Evolutionary conservation across 2,113 vertebrate species (phyloP), one percentile per base, ranked within the genome.

Genomic region (Ia io): DNA sequence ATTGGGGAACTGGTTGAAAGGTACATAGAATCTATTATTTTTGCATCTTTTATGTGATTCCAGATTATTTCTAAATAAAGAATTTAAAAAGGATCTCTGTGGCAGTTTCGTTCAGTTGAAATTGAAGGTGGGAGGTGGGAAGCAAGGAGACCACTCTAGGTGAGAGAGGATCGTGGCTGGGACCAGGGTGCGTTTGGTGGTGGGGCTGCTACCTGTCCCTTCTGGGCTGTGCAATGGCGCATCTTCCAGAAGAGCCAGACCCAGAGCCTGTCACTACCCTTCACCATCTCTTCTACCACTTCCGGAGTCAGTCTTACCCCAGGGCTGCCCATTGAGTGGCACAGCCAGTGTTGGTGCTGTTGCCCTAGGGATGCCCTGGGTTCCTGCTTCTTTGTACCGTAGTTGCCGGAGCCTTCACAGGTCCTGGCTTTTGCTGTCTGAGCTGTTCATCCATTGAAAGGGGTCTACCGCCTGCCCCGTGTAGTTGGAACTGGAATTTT

Each of bases 31-130:
- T 73, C 10, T 23, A 49, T 88, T 65, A 32, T 42, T 88, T 92
- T 51, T 94, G 59, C 51, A n/a, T 67, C 32, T 90, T 94, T 69
- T 7, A 71, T 56, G 8, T 82, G 69, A 85, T 51, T 53, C 67
- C 85, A 17, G 70, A n/a, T 42, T 47, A 65, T 79, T 87, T 61
- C 69, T 88, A 40, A 47, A 77, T 88, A 40, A 47, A 83, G 53
- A 42, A 0, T 86, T 70, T 76, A 25, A 10, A 35, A 93, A 22
- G 42, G 20, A 2, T 73, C 18, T 87, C 10, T 56, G 0, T 51
- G 73, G 63, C 2, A 74, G n/a, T 89, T 59, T 23, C 8, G 4
- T 32, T 65, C 56, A 70, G 14, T 82, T 51, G 23, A n/a, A 9
- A 32, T 7, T 40, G 53, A 51, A 69, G 49, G 73, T 6, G 9